A percentile compares a stretch with the other conserved stretches of the same genome.
These are phyloP conservation scores for Cephalopachus bancanus DNA, from an alignment of 2,797 vertebrate species.

Conservation along the genomic window DNA sequence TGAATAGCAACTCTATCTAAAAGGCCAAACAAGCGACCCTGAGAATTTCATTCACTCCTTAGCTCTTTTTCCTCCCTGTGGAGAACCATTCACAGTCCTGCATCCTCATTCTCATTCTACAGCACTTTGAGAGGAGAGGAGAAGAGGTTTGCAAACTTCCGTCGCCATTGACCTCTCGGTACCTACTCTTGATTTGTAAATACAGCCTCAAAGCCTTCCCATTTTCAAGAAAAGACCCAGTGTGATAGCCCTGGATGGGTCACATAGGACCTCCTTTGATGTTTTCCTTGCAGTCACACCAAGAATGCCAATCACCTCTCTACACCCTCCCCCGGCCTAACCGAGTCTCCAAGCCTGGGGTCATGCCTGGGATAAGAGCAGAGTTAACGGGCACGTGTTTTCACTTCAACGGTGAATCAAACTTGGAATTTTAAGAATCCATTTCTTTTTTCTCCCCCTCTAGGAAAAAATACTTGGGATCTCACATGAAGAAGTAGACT, in stretches of 20 bases:
- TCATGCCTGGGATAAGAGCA: neutral
- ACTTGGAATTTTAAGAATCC: constrained; percentile 68
- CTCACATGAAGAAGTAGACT: constrained; percentile 87
- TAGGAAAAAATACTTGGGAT: constrained; percentile 89
- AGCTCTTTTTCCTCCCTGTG: neutral
- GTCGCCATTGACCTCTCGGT: neutral
- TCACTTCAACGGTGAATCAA: constrained; percentile 38
- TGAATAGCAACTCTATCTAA: neutral
- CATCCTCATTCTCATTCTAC: neutral
- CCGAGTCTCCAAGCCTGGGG: neutral
- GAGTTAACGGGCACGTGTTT: constrained; percentile 64
- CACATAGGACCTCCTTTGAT: neutral
- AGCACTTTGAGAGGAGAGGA: neutral
- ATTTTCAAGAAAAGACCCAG: neutral
- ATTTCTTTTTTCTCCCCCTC: constrained; percentile 59
- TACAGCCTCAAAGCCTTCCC: neutral
- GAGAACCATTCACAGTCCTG: neutral
- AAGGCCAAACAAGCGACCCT: neutral
- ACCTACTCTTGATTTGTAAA: constrained; percentile 43
- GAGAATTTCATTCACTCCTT: neutral
- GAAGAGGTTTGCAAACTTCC: neutral
- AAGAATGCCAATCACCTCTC: constrained; percentile 25
- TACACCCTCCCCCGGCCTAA: neutral
- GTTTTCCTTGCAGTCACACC: constrained; percentile 31
- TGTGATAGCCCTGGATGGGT: neutral